phyloP scores from a whole-genome alignment of 2,888 invertebrate species.

The Lepeophtheirus nordmannii region DNA sequence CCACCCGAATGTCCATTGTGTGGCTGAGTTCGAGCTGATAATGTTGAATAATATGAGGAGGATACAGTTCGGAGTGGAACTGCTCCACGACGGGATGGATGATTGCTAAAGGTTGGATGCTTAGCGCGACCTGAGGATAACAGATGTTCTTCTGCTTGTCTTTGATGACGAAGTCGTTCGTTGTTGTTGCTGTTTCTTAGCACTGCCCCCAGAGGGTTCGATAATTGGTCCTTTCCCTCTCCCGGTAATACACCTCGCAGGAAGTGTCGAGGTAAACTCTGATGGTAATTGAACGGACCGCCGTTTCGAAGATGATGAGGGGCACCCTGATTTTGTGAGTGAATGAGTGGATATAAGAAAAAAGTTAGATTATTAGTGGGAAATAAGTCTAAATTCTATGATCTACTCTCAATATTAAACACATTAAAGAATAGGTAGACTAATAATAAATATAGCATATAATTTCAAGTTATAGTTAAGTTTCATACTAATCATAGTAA shows the following conservation, averaged over 20 bases:
- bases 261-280: slow-evolving; percentile 21
- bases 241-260: slow-evolving; percentile 11
- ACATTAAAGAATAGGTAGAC: neutral
- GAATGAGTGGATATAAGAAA: neutral
- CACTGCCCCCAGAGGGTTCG: neutral
- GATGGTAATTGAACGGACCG: slow-evolving; percentile 9
- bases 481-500: no score
- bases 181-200: slow-evolving; percentile 1
- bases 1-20: slow-evolving; percentile 5
- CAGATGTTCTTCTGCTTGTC: neutral
- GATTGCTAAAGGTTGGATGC: neutral
- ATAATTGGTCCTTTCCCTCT: neutral
- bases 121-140: slow-evolving; percentile 5
- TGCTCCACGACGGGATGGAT: neutral
- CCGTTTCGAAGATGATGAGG: slow-evolving; percentile 3
- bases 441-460: neutral
- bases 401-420: neutral
- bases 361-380: slow-evolving; percentile 6
- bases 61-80: neutral
- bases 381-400: neutral
- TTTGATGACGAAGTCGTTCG: neutral
- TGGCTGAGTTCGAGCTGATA: neutral
- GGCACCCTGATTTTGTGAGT: slow-evolving; percentile 4
- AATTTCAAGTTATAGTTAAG: no score
- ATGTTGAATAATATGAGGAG: neutral